Evolutionary conservation across 2,113 vertebrate species (phyloP).

Genomic region (Pteruthius melanotis): DNA sequence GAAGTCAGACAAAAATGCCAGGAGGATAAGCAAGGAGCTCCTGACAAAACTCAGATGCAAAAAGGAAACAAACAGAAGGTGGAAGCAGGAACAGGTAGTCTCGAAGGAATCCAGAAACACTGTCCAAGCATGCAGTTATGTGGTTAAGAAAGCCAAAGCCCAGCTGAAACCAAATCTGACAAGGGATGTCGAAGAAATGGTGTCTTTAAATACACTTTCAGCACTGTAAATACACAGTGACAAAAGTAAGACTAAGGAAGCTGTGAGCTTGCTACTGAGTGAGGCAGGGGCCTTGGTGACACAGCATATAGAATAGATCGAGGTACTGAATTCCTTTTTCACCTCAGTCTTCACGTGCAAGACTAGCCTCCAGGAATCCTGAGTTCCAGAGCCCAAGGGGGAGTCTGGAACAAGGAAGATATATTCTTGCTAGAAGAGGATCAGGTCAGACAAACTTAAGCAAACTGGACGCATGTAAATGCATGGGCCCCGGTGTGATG

Average conservation of each 20-base stretch:
- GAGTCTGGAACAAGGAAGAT: background rate
- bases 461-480: background rate
- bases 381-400: background rate
- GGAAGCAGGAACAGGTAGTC: background rate
- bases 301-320: background rate
- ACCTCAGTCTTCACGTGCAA: background rate
- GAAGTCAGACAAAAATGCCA: background rate
- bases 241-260: background rate
- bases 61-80: background rate
- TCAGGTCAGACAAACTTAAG: background rate
- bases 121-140: background rate
- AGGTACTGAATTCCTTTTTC: background rate
- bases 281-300: background rate
- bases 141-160: background rate
- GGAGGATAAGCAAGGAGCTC: background rate
- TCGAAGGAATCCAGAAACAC: background rate
- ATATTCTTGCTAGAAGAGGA: background rate
- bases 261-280: no score
- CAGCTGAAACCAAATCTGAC: background rate
- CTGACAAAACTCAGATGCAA: background rate
- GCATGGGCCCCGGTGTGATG: accelerated
- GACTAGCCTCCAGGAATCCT: background rate
- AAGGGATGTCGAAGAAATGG: background rate
- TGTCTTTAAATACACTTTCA: background rate
- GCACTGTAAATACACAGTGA: background rate